Evolutionary conservation across 2,888 invertebrate genomes (phyloP).

Genomic region (Oxystoma pomonae): DNA sequence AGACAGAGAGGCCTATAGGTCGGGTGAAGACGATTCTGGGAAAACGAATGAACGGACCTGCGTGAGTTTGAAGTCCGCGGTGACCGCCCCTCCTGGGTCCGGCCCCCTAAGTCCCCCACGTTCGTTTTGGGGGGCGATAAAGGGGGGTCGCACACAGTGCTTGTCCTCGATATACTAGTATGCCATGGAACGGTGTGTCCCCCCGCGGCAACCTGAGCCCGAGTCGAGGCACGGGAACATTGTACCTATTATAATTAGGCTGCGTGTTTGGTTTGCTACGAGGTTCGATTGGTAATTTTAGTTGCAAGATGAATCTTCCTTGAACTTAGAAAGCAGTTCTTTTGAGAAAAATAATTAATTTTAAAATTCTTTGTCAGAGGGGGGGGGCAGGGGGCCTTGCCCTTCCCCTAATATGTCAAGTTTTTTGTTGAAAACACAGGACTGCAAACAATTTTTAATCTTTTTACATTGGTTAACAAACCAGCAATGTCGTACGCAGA

Average conservation of each 20-base stretch:
- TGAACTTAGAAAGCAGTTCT: too few relatives aligned
- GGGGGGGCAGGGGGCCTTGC: too few relatives aligned
- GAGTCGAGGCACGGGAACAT: neutral
- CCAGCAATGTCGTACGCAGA: too few relatives aligned
- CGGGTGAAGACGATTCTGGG: neutral
- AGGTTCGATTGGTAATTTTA: neutral
- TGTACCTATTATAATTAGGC: neutral
- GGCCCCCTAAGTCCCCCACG: slow-evolving; percentile 33
- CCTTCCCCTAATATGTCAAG: too few relatives aligned
- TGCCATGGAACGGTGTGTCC: neutral
- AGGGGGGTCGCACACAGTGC: neutral
- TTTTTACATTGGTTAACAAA: too few relatives aligned
- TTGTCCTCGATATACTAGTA: neutral
- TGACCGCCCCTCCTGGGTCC: slow-evolving; percentile 22
- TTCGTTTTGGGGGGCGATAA: neutral
- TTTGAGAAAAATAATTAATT: too few relatives aligned
- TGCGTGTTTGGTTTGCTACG: neutral
- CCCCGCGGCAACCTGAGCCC: neutral
- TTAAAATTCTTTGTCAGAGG: too few relatives aligned
- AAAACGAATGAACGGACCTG: slow-evolving; percentile 39
- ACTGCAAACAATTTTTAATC: too few relatives aligned
- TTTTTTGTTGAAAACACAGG: too few relatives aligned
- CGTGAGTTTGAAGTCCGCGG: slow-evolving; percentile 42
- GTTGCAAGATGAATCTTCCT: too few relatives aligned
- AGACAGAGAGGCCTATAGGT: neutral